Evolutionary conservation across 2,888 invertebrate genomes (phyloP), one percentile per base, ranked within the genome.

Genomic region (Muscina levida): DNA sequence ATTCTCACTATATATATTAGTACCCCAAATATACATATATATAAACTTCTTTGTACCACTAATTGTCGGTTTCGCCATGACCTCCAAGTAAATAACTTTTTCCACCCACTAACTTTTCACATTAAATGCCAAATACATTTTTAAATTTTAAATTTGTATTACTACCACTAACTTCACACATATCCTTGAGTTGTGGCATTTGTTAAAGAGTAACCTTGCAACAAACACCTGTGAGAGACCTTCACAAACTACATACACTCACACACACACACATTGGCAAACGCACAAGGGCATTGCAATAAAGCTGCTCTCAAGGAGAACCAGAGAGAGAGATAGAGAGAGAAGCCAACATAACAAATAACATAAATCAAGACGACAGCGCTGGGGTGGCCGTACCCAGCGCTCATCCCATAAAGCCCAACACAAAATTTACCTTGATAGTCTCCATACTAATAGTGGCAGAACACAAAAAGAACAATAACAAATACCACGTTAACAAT

Each of bases 161-260:
- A 31, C 31, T 31, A 31, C 31, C 39, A 26, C 39, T 62, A 39
- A 26, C n/a, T 37, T 24, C 31, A 17, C 31, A 31, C 31, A 39
- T 31, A 59, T 39, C 62, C 62, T 62, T 62, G 62, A 62, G 42
- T 39, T 22, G 11, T 42, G 39, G 13, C 62, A 62, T 31, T 37
- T 62, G 22, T 22, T 72, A 44, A n/a, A 22, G 2, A 31, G 56
- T 44, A 70, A 72, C 81, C 77, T 81, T 81, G 72, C 19, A 6
- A 56, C 74, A 74, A 77, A 81, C 77, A 81, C 81, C 81, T 81
- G 81, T 81, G 72, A 37, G 68, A 72, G 62, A 74, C 77, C 81
- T 81, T 81, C 62, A 72, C 46, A 81, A 19, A 62, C 4, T 31
- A 15, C 24, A 53, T 44, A 57, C 42, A 62, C 39, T 6, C 15